Evolutionary conservation across 2,797 vertebrate genomes (phyloP), one percentile per base, ranked within the genome.

Genomic region (Chelon labrosus): DNA sequence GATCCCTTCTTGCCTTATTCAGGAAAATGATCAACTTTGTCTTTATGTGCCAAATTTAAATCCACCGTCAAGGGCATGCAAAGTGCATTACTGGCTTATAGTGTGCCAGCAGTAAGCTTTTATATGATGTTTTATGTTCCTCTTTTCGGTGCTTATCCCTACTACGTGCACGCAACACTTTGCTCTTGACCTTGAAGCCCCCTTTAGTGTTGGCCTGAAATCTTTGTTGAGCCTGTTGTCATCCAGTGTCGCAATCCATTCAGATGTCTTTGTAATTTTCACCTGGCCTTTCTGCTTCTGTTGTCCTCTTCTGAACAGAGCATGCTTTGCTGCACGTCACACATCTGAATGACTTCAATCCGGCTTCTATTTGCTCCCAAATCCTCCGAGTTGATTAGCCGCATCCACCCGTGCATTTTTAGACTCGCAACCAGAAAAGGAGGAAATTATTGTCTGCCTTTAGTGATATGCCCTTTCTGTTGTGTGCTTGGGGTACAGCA

Each of bases 261-360:
- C 31, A 65, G 16, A 5, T 25, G 2, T 65, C 59, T 37, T 27
- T 38, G 16, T 49, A 19, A 46, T 50, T 65, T 57, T 61, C 61
- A 65, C 38, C 19, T 54, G 51, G 31, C 35, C 52, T 59, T 75
- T 70, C 59, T 65, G 73, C 64, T 56, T 66, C 70, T 54, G 35
- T 60, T 58, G 17, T 13, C 31, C 10, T 55, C 52, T 1, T n/a
- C 58, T 10, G 46, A 65, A 39, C 65, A 80, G 46, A n/a, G 62
- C 69, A 55, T 17, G 38, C 53, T 59, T 22, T 47, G 44, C 67
- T 67, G 10, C 64, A 70, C 57, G 61, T 65, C 46, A 61, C 54
- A 76, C 65, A 49, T 41, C 35, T 39, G 65, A 82, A 61, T 61
- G 50, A 53, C 25, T 76, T 37, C 22, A 68, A 49, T 59, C 55